Conservation (phyloP, 1,140 invertebrate species). For the Drosophila subpulchrella region DNA sequence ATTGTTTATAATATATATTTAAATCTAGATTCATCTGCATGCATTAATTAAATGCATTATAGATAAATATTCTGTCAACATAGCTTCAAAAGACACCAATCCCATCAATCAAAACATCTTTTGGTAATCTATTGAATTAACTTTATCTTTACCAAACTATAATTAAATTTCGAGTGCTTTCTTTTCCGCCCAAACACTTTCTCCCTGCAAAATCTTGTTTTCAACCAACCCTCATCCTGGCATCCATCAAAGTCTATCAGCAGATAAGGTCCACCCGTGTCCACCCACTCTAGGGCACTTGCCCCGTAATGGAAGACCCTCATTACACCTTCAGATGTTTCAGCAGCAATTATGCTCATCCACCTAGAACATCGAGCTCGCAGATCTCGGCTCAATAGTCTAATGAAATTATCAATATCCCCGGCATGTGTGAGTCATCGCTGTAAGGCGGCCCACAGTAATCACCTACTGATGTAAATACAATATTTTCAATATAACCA, state of each 20-base stretch:
- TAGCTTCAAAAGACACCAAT: slow-evolving; percentile 8
- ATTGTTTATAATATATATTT: too few species aligned
- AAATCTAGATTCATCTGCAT: not conserved
- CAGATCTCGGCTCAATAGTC: slow-evolving; percentile 72
- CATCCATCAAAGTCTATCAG: slow-evolving; percentile 64
- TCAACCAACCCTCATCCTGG: slow-evolving; percentile 14
- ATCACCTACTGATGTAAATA: slow-evolving; percentile 83
- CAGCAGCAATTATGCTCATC: slow-evolving; percentile 69
- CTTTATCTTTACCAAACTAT: slow-evolving; percentile 35
- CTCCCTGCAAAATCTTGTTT: slow-evolving; percentile 5
- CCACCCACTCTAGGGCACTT: slow-evolving; percentile 37
- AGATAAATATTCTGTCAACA: slow-evolving; percentile 4
- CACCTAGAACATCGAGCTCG: slow-evolving; percentile 46
- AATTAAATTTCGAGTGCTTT: slow-evolving; percentile 45
- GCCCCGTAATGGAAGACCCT: slow-evolving; percentile 36
- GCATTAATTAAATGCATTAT: not conserved
- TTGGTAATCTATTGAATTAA: slow-evolving; percentile 12
- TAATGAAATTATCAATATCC: slow-evolving; percentile 82
- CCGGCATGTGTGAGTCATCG: slow-evolving; percentile 67
- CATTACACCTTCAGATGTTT: slow-evolving; percentile 67
- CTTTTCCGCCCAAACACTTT: slow-evolving; percentile 46
- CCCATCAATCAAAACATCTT: slow-evolving; percentile 37
- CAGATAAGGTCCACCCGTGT: slow-evolving; percentile 31
- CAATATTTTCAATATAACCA: slow-evolving; percentile 84
- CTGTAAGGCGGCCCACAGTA: slow-evolving; percentile 54